phyloP scores from a whole-genome alignment of 53 echinoderm and acorn worm genomes.

The Echinometra lucunter region DNA sequence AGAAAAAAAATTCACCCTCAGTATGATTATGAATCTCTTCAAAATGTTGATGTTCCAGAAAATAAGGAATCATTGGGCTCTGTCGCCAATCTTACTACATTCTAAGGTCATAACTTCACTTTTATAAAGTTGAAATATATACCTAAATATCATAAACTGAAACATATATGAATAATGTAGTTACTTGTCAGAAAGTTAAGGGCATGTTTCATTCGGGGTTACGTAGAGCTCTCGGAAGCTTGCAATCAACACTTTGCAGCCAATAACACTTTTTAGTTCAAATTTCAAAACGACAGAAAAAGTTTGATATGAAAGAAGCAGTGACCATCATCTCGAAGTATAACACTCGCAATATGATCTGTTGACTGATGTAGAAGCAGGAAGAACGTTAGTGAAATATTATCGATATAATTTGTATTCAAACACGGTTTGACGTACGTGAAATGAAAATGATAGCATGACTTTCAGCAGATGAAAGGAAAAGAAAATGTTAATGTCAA shows the following conservation, averaged over 20 bases:
- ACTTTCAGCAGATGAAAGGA: background rate
- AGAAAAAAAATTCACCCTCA: no score
- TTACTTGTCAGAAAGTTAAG: background rate
- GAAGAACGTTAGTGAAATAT: background rate
- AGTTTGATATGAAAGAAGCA: background rate
- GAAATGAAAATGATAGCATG: background rate
- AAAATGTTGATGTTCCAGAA: no score
- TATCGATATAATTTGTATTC: background rate
- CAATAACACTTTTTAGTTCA: background rate
- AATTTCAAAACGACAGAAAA: background rate
- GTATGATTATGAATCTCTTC: no score
- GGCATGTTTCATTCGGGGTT: background rate
- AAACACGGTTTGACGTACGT: background rate
- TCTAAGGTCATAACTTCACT: no score
- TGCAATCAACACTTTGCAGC: background rate
- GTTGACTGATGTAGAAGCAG: background rate
- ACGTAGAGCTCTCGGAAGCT: background rate
- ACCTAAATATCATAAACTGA: background rate
- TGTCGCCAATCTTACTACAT: no score
- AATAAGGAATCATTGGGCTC: no score
- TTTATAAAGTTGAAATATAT: background rate
- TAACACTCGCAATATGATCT: background rate
- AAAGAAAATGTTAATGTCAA: background rate
- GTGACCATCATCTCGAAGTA: background rate
- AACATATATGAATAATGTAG: background rate